Evolutionary conservation across 2,797 vertebrate genomes (phyloP), one percentile per base, ranked within the genome.

Genomic region (Cuculus canorus): DNA sequence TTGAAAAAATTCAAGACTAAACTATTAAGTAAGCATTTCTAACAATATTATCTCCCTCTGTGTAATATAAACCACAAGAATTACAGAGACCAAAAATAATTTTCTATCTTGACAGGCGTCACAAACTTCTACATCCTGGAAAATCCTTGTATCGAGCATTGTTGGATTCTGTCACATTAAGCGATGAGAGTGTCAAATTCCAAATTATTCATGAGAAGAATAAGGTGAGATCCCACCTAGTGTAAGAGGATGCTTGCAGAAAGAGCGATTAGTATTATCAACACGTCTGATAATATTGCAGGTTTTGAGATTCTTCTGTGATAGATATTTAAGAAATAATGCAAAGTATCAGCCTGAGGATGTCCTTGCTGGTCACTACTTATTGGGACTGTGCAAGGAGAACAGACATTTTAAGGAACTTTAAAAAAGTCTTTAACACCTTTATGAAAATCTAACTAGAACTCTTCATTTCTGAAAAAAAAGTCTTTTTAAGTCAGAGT

Each of bases 161-260:
- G 65, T 65, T 99, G 94, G 98, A 99, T 83, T 98, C 98, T 59
- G 82, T 99, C 88, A 97, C 94, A 8, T 89, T 98, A 89, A 98
- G 96, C 64, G 98, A 98, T 91, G 97, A 95, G 37, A 98, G 96
- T 60, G 98, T 98, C 14, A 96, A 86, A 14, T 97, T 99, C 92
- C 97, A 98, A 45, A 92, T 99, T 69, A 82, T 97, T 96, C 98
- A 98, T 70, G 91, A 96, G 35, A 89, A 96, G 27, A 98, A 95
- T 47, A 98, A 99, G 99, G 99, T 99, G 77, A 97, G 97, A 78
- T 33, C 48, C 39, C 32, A 45, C 37, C 17, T 57, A 32, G 13
- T 14, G 3, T 59, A 57, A 65, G 6, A 81, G 4, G 2, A 9
- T 53, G 25, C 50, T 80, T 87, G 64, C n/a, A 88, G 59, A 88